phyloP scores from a whole-genome alignment of 2,113 vertebrate genomes.

The Neodontobutis hainanensis region DNA sequence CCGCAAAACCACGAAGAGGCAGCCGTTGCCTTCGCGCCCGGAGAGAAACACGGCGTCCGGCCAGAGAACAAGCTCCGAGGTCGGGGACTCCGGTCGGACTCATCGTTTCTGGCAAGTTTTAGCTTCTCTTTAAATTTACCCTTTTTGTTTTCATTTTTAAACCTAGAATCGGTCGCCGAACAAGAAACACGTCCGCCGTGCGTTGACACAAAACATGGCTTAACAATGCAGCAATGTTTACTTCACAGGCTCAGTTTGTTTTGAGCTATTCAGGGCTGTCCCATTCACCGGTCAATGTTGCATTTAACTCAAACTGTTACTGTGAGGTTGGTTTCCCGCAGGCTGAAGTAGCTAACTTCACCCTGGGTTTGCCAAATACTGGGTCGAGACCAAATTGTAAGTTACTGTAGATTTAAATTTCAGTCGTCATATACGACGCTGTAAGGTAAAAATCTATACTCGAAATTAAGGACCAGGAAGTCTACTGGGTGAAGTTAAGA shows the following conservation, averaged over 20 bases:
- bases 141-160: neutral
- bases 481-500: neutral
- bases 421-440: neutral
- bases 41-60: conserved; percentile 75
- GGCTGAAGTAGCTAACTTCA: conserved; percentile 7
- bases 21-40: conserved; percentile 41
- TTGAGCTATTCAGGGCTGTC: conserved; percentile 23
- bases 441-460: neutral
- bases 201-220: conserved; percentile 17
- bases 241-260: conserved; percentile 24
- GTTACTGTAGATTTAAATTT: neutral
- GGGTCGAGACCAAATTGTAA: neutral
- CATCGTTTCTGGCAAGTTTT: conserved; percentile 71
- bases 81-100: conserved; percentile 72
- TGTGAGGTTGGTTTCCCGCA: neutral
- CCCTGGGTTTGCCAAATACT: neutral
- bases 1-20: conserved; percentile 57
- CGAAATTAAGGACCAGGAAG: neutral
- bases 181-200: neutral
- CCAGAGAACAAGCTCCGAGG: conserved; percentile 76
- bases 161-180: neutral
- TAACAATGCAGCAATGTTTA: conserved; percentile 51
- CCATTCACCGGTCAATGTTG: conserved; percentile 29
- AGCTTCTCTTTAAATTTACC: neutral
- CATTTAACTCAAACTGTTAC: conserved; percentile 3